Evolutionary conservation across 2,113 vertebrate species (phyloP).

Genomic region (Cephalophus harveyi): DNA sequence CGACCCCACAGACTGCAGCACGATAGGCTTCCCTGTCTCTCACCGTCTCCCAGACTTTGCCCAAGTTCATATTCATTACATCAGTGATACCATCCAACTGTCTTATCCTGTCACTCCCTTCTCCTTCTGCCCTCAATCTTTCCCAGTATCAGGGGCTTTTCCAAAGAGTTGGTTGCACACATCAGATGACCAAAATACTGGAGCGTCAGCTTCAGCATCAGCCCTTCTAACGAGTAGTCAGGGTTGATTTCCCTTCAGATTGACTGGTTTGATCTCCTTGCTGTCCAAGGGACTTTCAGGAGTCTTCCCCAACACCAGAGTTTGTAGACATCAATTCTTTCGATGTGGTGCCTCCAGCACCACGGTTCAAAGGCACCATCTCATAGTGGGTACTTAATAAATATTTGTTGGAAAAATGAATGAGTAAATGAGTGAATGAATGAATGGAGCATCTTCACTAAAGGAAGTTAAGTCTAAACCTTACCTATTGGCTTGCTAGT

Average conservation of each 20-base stretch:
- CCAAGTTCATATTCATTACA: background rate
- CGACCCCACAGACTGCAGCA: background rate
- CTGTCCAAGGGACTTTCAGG: background rate
- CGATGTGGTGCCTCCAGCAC: background rate
- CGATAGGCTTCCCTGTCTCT: background rate
- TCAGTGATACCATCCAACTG: background rate
- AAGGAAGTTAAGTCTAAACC: background rate
- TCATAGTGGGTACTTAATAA: background rate
- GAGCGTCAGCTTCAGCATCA: background rate
- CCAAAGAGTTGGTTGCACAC: background rate
- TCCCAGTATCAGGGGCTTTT: background rate
- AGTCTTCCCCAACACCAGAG: background rate
- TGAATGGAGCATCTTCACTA: background rate
- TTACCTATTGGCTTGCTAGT: background rate
- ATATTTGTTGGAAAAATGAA: background rate
- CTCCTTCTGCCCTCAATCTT: background rate
- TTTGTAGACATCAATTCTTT: background rate
- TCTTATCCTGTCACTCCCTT: background rate
- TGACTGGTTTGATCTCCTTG: background rate
- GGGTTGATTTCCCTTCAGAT: background rate
- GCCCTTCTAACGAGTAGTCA: background rate
- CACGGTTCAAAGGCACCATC: background rate
- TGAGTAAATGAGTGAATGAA: background rate
- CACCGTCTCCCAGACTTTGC: background rate
- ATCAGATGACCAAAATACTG: background rate